phyloP scores from a whole-genome alignment of 2,797 vertebrate genomes.

The Amazona ochrocephala region DNA sequence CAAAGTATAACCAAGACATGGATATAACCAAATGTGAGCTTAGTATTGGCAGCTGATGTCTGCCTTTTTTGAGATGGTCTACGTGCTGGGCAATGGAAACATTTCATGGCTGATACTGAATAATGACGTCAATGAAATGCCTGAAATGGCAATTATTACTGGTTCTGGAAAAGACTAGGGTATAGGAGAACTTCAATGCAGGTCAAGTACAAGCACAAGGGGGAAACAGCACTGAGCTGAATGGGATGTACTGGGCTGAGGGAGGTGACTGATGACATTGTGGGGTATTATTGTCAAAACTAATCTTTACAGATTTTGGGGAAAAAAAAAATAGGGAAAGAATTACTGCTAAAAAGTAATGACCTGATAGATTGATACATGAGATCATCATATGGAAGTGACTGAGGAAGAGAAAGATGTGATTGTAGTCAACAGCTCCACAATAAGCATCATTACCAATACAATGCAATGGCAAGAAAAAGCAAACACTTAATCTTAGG shows the following conservation, averaged over 20 bases:
- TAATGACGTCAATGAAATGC: not conserved
- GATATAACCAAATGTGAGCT: not conserved
- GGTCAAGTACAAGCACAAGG: not conserved
- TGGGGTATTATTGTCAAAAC: not conserved
- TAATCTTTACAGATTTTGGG: not conserved
- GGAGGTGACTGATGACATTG: not conserved
- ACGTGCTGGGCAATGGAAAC: not conserved
- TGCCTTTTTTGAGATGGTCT: not conserved
- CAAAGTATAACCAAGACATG: not conserved
- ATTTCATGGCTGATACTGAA: not conserved
- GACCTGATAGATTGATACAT: not conserved
- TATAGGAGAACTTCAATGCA: not conserved
- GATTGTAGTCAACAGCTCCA: not conserved
- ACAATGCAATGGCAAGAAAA: not conserved
- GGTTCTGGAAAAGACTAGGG: not conserved
- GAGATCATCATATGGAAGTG: not conserved
- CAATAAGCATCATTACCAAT: not conserved
- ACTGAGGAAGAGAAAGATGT: not conserved
- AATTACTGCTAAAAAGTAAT: not conserved
- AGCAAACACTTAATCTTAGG: not conserved
- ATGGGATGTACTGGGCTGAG: not conserved
- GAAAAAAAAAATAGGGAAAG: not conserved
- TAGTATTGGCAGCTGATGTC: not conserved
- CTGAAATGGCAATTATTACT: not conserved
- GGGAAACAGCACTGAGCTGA: not conserved